Conservation (phyloP, 2,797 vertebrate species). For the Orestias chungarensis region DNA sequence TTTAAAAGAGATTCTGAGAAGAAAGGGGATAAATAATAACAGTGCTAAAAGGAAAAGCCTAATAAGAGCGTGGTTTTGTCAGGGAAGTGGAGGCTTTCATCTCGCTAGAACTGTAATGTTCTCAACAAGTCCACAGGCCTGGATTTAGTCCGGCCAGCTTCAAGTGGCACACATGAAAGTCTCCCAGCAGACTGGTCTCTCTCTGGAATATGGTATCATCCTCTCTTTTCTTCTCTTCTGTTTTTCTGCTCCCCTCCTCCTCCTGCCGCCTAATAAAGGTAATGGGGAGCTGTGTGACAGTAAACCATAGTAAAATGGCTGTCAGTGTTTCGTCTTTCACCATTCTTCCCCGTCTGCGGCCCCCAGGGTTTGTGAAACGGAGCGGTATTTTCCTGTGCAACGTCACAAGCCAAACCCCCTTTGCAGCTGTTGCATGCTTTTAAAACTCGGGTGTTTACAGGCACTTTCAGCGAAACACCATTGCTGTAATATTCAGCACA, state of each 20-base stretch:
- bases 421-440: constrained; percentile 91
- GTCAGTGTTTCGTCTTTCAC: constrained; percentile 53
- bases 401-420: constrained; percentile 79
- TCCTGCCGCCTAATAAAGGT: constrained; percentile 56
- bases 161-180: constrained; percentile 80
- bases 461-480: constrained; percentile 40
- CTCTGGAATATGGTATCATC: constrained; percentile 61
- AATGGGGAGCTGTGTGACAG: constrained; percentile 61
- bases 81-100: constrained; percentile 77
- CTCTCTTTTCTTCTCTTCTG: constrained; percentile 50
- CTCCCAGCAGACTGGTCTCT: constrained; percentile 57
- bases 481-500: constrained; percentile 43
- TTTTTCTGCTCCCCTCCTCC: constrained; percentile 30
- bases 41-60: constrained; percentile 74
- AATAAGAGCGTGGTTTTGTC: constrained; percentile 79
- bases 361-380: constrained; percentile 78
- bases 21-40: constrained; percentile 78
- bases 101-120: constrained; percentile 80
- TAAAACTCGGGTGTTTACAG: constrained; percentile 74
- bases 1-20: constrained; percentile 80
- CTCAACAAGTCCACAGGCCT: constrained; percentile 75
- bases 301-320: constrained; percentile 66
- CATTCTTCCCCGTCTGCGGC: constrained; percentile 45
- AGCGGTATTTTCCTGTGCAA: constrained; percentile 79
- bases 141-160: constrained; percentile 76